Percentiles rank a stretch among this genome's conserved stretches.
Evolutionary conservation across 1,140 invertebrate genomes (phyloP).

Genomic region (Zaprionus davidi): DNA sequence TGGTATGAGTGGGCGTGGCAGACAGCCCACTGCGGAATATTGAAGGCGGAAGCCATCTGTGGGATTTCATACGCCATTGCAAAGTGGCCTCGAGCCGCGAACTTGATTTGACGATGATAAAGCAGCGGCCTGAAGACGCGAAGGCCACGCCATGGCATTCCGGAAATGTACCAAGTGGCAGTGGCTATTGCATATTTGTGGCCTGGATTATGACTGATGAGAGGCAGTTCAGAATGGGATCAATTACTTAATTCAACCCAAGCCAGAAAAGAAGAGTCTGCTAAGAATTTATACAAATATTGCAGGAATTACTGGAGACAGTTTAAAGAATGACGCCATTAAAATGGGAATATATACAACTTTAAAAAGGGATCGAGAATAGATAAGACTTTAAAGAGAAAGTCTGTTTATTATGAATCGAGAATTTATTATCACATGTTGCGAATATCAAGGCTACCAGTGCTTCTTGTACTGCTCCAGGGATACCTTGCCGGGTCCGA

Average conservation of each 20-base stretch:
- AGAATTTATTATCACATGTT: background rate
- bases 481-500: conserved; percentile 48
- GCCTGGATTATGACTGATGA: conserved; percentile 16
- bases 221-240: conserved; percentile 11
- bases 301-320: background rate
- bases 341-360: background rate
- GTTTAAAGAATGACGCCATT: background rate
- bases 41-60: conserved; percentile 59
- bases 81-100: conserved; percentile 57
- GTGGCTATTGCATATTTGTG: conserved; percentile 10
- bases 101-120: conserved; percentile 62
- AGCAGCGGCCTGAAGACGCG: conserved; percentile 15
- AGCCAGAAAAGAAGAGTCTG: background rate
- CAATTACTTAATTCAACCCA: conserved; percentile 33
- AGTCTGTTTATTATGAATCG: background rate
- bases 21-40: conserved; percentile 14
- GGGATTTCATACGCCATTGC: conserved; percentile 54
- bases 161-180: conserved; percentile 12
- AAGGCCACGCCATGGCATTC: conserved; percentile 4
- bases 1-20: conserved; percentile 18
- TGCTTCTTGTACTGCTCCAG: conserved; percentile 51
- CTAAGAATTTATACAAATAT: background rate
- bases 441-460: conserved; percentile 24
- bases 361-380: background rate
- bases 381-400: background rate